Conservation (phyloP, 2,797 vertebrate species). For the Myiothlypis chrysogaster region DNA sequence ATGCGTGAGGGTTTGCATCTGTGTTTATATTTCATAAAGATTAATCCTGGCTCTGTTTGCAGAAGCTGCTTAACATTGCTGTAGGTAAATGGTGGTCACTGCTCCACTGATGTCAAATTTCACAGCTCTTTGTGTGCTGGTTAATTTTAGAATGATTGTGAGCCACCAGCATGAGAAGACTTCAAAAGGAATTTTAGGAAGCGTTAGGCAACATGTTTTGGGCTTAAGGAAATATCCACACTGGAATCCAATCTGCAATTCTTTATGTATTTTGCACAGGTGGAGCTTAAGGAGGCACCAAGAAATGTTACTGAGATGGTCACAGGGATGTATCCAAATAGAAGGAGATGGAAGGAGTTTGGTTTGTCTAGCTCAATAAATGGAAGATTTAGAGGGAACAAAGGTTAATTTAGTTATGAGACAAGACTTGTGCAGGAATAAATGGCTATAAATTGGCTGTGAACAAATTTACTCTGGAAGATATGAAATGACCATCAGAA, state of each 20-base stretch:
- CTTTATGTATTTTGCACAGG: neutral
- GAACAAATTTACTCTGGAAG: neutral
- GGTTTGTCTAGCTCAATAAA: neutral
- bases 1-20: neutral
- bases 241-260: neutral
- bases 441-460: neutral
- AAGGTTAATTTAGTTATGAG: constrained; percentile 11
- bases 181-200: neutral
- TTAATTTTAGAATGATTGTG: neutral
- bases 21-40: neutral
- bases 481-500: neutral
- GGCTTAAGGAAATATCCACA: neutral
- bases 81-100: neutral
- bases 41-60: neutral
- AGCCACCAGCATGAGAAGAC: neutral
- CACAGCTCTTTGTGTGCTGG: neutral
- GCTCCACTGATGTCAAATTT: fast-evolving
- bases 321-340: neutral
- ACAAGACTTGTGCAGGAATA: neutral
- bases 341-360: neutral
- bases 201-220: neutral
- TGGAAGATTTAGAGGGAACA: neutral
- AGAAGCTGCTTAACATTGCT: neutral
- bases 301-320: neutral
- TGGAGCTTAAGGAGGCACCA: neutral